Percentiles rank a stretch among this genome's conserved stretches.
Conservation (phyloP, 2,888 invertebrate genomes). For the Horisme vitalbata region DNA sequence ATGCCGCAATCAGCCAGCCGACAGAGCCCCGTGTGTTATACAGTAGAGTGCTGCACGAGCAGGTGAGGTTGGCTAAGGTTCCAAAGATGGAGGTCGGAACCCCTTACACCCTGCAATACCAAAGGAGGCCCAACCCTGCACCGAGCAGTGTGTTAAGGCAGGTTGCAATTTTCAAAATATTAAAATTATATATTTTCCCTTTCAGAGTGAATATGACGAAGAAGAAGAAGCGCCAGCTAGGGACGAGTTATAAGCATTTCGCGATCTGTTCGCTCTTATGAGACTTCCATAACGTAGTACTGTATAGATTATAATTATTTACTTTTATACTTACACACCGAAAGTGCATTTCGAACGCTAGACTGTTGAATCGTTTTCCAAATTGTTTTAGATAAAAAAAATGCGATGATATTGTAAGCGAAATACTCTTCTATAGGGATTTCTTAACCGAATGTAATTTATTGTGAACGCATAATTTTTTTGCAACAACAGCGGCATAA, state of each 20-base stretch:
- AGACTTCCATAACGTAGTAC: slow-evolving; percentile 76
- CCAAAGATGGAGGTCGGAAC: too few relatives aligned
- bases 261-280: slow-evolving; percentile 51
- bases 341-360: slow-evolving; percentile 66
- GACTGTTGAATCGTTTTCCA: slow-evolving; percentile 58
- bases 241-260: slow-evolving; percentile 88
- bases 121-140: too few relatives aligned
- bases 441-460: slow-evolving; percentile 52
- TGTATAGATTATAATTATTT: slow-evolving; percentile 72
- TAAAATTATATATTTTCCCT: slow-evolving; percentile 11
- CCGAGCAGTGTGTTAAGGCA: too few relatives aligned
- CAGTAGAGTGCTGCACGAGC: too few relatives aligned
- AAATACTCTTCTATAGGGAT: slow-evolving; percentile 52
- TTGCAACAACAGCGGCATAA: slow-evolving; percentile 59
- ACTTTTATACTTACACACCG: slow-evolving; percentile 56
- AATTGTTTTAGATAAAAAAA: slow-evolving; percentile 47
- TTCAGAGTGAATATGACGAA: slow-evolving; percentile 85
- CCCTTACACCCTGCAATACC: too few relatives aligned
- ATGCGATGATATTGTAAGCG: slow-evolving; percentile 47
- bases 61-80: too few relatives aligned
- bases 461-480: slow-evolving; percentile 66
- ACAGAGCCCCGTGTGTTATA: too few relatives aligned
- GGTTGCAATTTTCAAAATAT: too few relatives aligned
- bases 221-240: slow-evolving; percentile 88
- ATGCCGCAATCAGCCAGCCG: too few relatives aligned